Percentiles rank a stretch among this genome's conserved stretches.
Conservation (phyloP, 2,797 vertebrate genomes). For the Dromococcyx pavoninus region DNA sequence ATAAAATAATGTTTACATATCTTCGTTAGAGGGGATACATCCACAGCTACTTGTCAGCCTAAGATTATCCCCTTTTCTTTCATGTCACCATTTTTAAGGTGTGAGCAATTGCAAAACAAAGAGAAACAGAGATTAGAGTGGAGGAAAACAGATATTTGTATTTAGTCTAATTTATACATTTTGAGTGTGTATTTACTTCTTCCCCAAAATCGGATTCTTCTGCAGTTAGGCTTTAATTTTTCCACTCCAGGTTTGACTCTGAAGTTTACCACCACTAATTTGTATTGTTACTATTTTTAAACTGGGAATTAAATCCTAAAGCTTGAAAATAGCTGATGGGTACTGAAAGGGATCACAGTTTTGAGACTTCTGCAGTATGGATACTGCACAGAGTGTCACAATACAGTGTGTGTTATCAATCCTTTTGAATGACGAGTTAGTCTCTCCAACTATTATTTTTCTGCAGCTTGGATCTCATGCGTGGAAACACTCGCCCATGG, state of each 20-base stretch:
- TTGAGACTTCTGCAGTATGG: background rate
- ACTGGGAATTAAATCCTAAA: background rate
- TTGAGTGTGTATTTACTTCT: background rate
- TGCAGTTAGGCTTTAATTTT: background rate
- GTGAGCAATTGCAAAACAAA: background rate
- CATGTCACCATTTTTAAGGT: background rate
- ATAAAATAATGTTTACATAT: background rate
- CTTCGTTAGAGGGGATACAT: background rate
- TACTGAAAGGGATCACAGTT: background rate
- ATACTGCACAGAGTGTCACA: background rate
- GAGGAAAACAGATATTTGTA: background rate
- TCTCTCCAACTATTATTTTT: background rate
- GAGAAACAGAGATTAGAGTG: background rate
- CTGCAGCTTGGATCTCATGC: background rate
- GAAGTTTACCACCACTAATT: background rate
- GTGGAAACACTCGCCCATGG: background rate
- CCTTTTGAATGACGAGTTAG: fast-evolving
- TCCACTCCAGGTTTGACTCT: background rate
- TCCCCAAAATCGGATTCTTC: background rate
- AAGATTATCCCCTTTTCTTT: background rate
- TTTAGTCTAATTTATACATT: background rate
- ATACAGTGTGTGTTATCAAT: background rate
- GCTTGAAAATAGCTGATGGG: background rate
- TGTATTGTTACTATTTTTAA: background rate
- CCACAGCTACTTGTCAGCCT: background rate